Evolutionary conservation across 2,888 invertebrate genomes (phyloP).

Genomic region (Atethmia centrago): DNA sequence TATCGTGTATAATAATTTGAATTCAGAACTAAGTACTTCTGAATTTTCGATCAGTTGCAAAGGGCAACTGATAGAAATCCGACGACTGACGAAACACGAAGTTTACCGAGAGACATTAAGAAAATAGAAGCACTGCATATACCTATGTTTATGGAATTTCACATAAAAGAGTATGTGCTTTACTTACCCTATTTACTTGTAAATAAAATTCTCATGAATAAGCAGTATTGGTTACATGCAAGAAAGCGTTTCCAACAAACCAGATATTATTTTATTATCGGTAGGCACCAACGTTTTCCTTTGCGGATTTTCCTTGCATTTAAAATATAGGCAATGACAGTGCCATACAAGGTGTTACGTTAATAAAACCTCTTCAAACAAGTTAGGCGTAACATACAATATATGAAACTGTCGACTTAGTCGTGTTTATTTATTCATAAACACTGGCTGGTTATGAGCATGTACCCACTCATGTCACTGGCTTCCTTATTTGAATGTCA

Average conservation of each 20-base stretch:
- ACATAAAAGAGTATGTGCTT: not conserved
- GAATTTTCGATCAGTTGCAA: too few relatives aligned
- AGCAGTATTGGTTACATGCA: not conserved
- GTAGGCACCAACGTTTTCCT: not conserved
- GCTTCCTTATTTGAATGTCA: slow-evolving; percentile 46
- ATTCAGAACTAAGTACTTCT: too few relatives aligned
- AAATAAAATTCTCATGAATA: slow-evolving; percentile 6
- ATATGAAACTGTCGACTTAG: slow-evolving; percentile 28
- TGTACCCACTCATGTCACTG: slow-evolving; percentile 29
- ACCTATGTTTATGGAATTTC: not conserved
- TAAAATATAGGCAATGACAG: not conserved
- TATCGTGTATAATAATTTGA: too few relatives aligned
- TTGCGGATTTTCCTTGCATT: slow-evolving; percentile 15
- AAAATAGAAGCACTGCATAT: too few relatives aligned
- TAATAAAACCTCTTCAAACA: not conserved
- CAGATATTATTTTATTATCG: not conserved
- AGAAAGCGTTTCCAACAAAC: slow-evolving; percentile 18
- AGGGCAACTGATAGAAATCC: too few relatives aligned
- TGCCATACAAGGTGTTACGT: slow-evolving; percentile 3
- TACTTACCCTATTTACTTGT: not conserved
- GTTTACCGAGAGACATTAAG: too few relatives aligned
- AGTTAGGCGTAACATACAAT: not conserved
- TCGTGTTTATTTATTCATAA: slow-evolving; percentile 45
- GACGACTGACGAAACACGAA: too few relatives aligned
- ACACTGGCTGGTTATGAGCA: slow-evolving; percentile 38